Conservation (phyloP, 1,140 invertebrate genomes). For the Hormaphis cornu region DNA sequence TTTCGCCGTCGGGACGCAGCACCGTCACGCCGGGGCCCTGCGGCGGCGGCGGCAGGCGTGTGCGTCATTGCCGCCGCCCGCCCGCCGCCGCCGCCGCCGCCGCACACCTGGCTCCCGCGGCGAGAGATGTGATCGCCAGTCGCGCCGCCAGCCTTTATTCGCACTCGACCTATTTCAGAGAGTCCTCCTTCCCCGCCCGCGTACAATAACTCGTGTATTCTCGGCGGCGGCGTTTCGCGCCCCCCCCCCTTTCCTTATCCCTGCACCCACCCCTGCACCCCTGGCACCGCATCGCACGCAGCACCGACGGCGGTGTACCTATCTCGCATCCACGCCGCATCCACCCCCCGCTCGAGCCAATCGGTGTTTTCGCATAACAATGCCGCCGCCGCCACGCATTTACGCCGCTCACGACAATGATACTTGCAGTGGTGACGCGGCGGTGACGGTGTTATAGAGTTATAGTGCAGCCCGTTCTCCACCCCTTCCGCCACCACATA, state of each 20-base stretch:
- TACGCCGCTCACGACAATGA: constrained; percentile 5
- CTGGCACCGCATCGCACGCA: neutral
- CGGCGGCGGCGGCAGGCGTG: constrained; percentile 9
- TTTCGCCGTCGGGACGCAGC: constrained; percentile 29
- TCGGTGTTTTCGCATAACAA: constrained; percentile 30
- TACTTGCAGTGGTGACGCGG: neutral
- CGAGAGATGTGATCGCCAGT: constrained; percentile 16
- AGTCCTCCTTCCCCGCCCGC: neutral
- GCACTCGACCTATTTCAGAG: constrained; percentile 27
- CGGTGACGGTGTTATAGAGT: neutral
- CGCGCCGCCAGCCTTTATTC: constrained; percentile 9
- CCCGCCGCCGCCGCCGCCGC: neutral
- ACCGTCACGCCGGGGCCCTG: constrained; percentile 5
- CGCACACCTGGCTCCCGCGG: constrained; percentile 16
- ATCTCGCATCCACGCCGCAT: neutral
- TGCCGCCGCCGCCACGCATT: neutral
- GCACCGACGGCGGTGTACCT: neutral
- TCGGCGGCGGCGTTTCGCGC: neutral
- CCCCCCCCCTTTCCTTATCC: too few relatives aligned
- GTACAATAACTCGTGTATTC: constrained; percentile 25
- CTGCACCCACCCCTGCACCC: neutral
- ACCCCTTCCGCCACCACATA: neutral
- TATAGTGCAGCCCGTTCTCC: neutral
- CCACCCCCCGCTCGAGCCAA: neutral
- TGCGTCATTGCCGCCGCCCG: constrained; percentile 9